These are phyloP conservation scores for Chiridota heheva DNA, from an alignment of 35 echinoderm and acorn worm species.

Conservation along the genomic window DNA sequence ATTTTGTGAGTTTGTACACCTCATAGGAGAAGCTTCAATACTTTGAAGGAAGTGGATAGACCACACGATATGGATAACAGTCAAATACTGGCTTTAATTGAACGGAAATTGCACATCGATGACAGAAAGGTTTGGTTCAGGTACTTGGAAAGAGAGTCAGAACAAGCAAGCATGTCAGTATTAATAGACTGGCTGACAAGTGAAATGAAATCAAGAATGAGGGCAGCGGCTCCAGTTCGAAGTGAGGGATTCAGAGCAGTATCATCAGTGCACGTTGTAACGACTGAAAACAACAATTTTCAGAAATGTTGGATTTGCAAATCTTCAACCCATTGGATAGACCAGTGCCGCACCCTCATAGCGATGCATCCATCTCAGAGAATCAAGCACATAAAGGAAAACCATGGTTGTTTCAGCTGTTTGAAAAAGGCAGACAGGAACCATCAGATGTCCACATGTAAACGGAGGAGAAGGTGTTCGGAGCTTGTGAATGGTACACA, in stretches of 20 bases:
- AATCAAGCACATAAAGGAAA: slow-evolving; percentile 37
- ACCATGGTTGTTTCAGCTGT: slow-evolving; percentile 52
- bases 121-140: slow-evolving; percentile 55
- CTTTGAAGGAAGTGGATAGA: slow-evolving; percentile 45
- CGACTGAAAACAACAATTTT: neutral
- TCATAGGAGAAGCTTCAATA: slow-evolving; percentile 66
- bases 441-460: slow-evolving; percentile 41
- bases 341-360: slow-evolving; percentile 20
- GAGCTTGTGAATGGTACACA: slow-evolving; percentile 18
- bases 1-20: slow-evolving; percentile 57
- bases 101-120: slow-evolving; percentile 17
- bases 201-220: slow-evolving; percentile 55
- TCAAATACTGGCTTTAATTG: slow-evolving; percentile 56
- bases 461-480: slow-evolving; percentile 21
- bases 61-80: slow-evolving; percentile 43
- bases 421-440: slow-evolving; percentile 50
- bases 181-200: slow-evolving; percentile 36
- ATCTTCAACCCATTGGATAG: slow-evolving; percentile 37
- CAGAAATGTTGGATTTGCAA: slow-evolving; percentile 70
- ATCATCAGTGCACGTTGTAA: neutral
- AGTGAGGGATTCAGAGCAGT: neutral
- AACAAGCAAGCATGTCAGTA: slow-evolving; percentile 18
- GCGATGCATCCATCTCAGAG: slow-evolving; percentile 13
- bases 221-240: slow-evolving; percentile 53
- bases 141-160: slow-evolving; percentile 29